Evolutionary conservation across 2,113 vertebrate genomes (phyloP).

Genomic region (Ceyx margarethae): DNA sequence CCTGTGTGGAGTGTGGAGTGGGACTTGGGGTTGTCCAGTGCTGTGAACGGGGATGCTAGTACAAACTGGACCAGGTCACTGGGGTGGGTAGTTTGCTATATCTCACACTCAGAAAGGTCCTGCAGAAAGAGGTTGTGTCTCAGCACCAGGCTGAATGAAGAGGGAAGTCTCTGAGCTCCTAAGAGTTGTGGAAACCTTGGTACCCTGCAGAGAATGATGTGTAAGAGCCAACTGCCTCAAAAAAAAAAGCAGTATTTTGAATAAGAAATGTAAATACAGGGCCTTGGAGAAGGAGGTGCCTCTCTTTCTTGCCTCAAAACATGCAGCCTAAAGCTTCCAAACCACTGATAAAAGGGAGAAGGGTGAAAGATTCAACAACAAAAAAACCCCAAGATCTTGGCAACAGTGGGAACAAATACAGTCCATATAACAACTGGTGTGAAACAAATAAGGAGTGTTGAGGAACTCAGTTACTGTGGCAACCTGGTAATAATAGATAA

Average conservation of each 20-base stretch:
- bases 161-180: neutral
- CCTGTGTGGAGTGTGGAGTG: neutral
- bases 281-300: neutral
- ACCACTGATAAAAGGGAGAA: neutral
- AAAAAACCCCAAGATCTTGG: neutral
- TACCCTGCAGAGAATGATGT: neutral
- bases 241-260: neutral
- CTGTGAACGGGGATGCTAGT: neutral
- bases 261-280: neutral
- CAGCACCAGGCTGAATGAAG: neutral
- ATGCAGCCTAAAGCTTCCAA: neutral
- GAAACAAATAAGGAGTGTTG: slow-evolving; percentile 40
- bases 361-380: neutral
- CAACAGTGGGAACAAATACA: neutral
- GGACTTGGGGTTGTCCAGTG: neutral
- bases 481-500: slow-evolving; percentile 50
- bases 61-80: accelerated
- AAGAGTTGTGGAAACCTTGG: neutral
- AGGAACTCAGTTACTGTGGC: slow-evolving; percentile 55
- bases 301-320: neutral
- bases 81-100: neutral
- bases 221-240: neutral
- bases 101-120: neutral
- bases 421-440: slow-evolving; percentile 10
- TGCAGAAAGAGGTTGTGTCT: neutral